Evolutionary conservation across 1,140 invertebrate genomes (phyloP).

Genomic region (Triops longicaudatus): DNA sequence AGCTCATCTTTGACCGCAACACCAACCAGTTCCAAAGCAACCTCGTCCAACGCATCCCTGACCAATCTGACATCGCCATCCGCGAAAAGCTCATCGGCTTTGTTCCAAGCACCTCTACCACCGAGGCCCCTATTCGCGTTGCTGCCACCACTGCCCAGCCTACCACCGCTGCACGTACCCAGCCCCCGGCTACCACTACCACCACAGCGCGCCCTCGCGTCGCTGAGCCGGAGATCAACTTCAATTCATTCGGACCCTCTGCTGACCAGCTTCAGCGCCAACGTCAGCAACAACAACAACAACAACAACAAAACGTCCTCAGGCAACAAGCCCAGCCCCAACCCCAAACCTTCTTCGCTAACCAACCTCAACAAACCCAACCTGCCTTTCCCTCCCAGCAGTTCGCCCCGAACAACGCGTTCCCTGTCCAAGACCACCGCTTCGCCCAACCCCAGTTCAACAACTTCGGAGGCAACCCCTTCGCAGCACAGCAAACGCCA

Average conservation of each 20-base stretch:
- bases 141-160: conserved; percentile 28
- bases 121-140: conserved; percentile 42
- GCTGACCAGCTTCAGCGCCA: conserved; percentile 25
- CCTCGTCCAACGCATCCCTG: conserved; percentile 63
- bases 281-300: conserved; percentile 21
- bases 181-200: conserved; percentile 33
- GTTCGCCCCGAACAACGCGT: conserved; percentile 3
- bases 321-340: conserved; percentile 10
- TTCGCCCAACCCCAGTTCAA: neutral
- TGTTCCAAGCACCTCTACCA: conserved; percentile 46
- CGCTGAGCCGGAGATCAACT: conserved; percentile 26
- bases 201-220: neutral
- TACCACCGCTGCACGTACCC: conserved; percentile 29
- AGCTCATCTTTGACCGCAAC: conserved; percentile 64
- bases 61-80: conserved; percentile 50
- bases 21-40: conserved; percentile 70
- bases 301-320: conserved; percentile 19
- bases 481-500: conserved; percentile 51
- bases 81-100: conserved; percentile 64
- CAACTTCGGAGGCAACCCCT: conserved; percentile 32
- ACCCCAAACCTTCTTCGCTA: conserved; percentile 10
- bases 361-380: conserved; percentile 23
- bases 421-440: conserved; percentile 9
- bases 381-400: conserved; percentile 9
- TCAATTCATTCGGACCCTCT: conserved; percentile 27